A percentile compares a stretch with the other conserved stretches of the same genome.
Evolutionary conservation across 2,113 vertebrate species (phyloP).

Genomic region (Calidris pugnax): DNA sequence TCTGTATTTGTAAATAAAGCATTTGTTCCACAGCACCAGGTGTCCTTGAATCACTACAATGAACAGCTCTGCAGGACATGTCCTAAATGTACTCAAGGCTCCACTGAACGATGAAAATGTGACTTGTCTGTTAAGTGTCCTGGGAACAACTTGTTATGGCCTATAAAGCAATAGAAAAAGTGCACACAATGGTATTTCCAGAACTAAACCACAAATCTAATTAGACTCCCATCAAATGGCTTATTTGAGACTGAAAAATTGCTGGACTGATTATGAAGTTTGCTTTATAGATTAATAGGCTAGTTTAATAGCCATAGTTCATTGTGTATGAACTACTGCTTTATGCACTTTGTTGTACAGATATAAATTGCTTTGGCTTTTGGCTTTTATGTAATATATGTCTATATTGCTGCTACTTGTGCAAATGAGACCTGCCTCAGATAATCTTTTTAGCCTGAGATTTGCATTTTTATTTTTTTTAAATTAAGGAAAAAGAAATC

Average conservation of each 20-base stretch:
- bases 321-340: neutral
- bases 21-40: conserved; percentile 59
- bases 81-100: conserved; percentile 59
- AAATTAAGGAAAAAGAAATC: neutral
- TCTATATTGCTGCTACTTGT: conserved; percentile 9
- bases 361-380: neutral
- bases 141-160: conserved; percentile 62
- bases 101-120: conserved; percentile 64
- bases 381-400: neutral
- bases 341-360: neutral
- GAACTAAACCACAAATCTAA: conserved; percentile 33
- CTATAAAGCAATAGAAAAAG: conserved; percentile 49
- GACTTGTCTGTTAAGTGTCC: conserved; percentile 45
- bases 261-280: conserved; percentile 32
- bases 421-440: neutral
- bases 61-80: conserved; percentile 39
- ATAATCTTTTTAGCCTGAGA: neutral
- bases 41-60: conserved; percentile 70
- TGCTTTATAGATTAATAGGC: conserved; percentile 19
- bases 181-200: conserved; percentile 14
- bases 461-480: neutral
- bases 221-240: conserved; percentile 4
- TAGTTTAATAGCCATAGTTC: conserved; percentile 16
- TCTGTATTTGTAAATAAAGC: conserved; percentile 72
- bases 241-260: conserved; percentile 43